These are phyloP conservation scores for Nycticebus coucang DNA, from an alignment of 2,113 vertebrate genomes.

Conservation along the genomic window DNA sequence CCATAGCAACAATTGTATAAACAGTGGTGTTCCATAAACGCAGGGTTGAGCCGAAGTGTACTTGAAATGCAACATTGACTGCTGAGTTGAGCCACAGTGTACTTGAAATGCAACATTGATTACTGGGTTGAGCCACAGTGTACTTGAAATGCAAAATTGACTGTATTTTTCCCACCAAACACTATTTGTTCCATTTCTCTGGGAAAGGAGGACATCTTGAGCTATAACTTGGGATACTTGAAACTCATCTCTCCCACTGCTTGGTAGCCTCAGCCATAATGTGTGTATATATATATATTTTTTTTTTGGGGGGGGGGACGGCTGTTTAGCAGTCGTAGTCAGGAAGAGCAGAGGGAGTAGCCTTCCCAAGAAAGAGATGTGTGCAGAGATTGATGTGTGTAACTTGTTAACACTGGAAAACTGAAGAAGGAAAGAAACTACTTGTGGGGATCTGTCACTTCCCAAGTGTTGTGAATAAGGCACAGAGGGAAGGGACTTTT, in stretches of 20 bases:
- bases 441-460: background rate
- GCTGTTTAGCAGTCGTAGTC: background rate
- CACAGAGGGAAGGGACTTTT: background rate
- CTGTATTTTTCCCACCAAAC: background rate
- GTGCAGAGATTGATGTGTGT: background rate
- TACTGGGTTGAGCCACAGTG: too few relatives aligned
- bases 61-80: background rate
- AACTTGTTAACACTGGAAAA: background rate
- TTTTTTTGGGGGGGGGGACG: background rate
- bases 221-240: background rate
- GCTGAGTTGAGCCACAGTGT: too few relatives aligned
- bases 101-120: background rate
- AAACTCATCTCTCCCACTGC: background rate
- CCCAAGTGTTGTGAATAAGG: background rate
- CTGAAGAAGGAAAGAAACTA: background rate
- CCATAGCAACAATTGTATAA: conserved; percentile 26
- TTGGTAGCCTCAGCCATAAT: background rate
- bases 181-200: conserved; percentile 35
- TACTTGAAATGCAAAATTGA: background rate
- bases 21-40: background rate
- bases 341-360: background rate
- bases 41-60: background rate
- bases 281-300: background rate
- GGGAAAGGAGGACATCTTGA: conserved; percentile 14
- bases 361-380: background rate